phyloP scores from a whole-genome alignment of 2,113 vertebrate genomes.

The Numenius arquata region DNA sequence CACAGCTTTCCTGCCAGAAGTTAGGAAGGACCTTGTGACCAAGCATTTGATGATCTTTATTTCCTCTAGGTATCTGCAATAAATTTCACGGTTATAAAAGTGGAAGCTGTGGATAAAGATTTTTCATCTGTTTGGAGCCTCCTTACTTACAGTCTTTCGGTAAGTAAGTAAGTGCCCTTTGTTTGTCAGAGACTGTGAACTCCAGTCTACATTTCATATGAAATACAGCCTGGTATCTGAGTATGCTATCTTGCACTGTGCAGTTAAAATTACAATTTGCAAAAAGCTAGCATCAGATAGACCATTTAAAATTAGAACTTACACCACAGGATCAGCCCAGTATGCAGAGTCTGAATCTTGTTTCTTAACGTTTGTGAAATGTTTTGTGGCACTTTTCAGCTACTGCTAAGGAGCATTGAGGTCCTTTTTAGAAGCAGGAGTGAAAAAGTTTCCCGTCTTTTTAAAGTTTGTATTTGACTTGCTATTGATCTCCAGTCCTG shows the following conservation, averaged over 20 bases:
- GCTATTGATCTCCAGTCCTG: neutral
- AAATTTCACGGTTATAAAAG: conserved; percentile 41
- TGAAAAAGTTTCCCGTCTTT: neutral
- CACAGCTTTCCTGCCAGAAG: neutral
- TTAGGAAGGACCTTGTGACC: neutral
- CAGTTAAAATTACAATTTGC: neutral
- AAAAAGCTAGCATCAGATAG: neutral
- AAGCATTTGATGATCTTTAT: neutral
- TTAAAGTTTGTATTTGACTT: neutral
- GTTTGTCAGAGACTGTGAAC: neutral
- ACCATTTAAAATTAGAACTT: neutral
- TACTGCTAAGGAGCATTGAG: neutral
- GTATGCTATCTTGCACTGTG: neutral
- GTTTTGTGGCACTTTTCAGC: neutral
- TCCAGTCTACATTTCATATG: neutral
- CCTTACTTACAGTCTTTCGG: conserved; percentile 72
- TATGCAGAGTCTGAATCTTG: neutral
- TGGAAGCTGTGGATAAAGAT: conserved; percentile 73
- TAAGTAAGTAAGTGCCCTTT: conserved; percentile 59
- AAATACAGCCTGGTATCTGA: neutral
- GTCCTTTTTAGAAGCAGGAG: neutral
- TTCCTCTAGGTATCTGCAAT: conserved; percentile 46
- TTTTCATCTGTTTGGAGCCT: conserved; percentile 4
- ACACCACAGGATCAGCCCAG: neutral
- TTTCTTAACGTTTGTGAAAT: neutral